These are phyloP conservation scores for Salvelinus alpinus DNA, from an alignment of 2,113 vertebrate genomes.

Conservation along the genomic window DNA sequence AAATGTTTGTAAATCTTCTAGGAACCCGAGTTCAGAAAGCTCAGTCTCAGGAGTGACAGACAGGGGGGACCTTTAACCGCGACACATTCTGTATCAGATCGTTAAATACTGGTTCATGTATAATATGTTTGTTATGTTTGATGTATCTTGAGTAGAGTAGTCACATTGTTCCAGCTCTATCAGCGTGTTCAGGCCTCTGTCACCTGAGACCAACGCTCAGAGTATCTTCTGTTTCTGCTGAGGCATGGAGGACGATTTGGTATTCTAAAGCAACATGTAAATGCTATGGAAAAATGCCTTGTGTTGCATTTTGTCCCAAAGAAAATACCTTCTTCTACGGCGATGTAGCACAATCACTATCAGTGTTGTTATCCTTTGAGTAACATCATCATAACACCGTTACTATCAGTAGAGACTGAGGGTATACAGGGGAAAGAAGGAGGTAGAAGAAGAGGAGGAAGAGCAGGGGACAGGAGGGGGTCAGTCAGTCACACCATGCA, in stretches of 20 bases:
- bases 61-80: not conserved
- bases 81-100: not conserved
- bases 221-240: not conserved
- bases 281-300: constrained; percentile 74
- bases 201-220: not conserved
- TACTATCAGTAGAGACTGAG: not conserved
- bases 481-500: too few species aligned
- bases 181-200: not conserved
- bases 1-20: constrained; percentile 73
- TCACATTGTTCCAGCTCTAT: not conserved
- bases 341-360: constrained; percentile 22
- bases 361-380: constrained; percentile 18
- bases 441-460: too few species aligned
- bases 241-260: constrained; percentile 68
- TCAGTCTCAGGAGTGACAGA: not conserved
- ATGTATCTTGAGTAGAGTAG: not conserved
- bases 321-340: constrained; percentile 37
- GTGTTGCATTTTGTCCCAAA: constrained; percentile 47
- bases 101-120: not conserved
- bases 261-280: constrained; percentile 77
- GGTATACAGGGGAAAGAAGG: not conserved
- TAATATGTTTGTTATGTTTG: not conserved
- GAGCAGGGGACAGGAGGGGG: too few species aligned
- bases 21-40: constrained; percentile 33
- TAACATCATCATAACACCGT: not conserved